These are phyloP conservation scores for Cnemophilus loriae DNA, from an alignment of 2,113 vertebrate genomes.

Conservation along the genomic window DNA sequence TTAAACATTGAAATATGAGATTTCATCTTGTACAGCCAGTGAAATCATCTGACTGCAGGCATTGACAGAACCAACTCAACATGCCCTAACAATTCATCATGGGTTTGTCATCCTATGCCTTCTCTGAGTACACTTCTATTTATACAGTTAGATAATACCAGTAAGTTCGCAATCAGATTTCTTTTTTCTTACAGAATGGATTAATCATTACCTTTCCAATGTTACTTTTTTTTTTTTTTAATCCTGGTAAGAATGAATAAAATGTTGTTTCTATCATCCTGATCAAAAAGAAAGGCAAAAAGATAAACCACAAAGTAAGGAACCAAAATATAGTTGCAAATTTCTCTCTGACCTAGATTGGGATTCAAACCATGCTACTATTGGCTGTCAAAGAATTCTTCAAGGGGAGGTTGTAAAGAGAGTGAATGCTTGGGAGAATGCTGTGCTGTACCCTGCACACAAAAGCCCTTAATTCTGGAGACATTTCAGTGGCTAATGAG, in stretches of 20 bases:
- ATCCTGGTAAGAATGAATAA: neutral
- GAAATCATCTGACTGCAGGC: conserved; percentile 40
- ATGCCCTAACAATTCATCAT: conserved; percentile 60
- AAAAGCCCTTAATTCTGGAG: neutral
- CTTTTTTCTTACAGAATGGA: neutral
- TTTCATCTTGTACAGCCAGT: conserved; percentile 43
- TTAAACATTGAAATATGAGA: conserved; percentile 49
- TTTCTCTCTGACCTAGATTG: conserved; percentile 50
- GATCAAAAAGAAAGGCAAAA: conserved; percentile 36
- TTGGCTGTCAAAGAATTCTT: neutral
- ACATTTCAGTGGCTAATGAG: neutral
- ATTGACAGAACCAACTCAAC: conserved; percentile 42
- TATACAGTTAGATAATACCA: conserved; percentile 43
- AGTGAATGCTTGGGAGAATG: neutral
- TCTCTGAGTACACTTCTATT: conserved; percentile 28
- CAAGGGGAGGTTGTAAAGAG: neutral
- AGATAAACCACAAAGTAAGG: conserved; percentile 17
- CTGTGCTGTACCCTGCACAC: neutral
- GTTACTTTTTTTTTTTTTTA: neutral
- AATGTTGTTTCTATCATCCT: neutral
- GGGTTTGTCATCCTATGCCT: conserved; percentile 31
- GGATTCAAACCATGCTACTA: conserved; percentile 32
- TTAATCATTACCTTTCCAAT: conserved; percentile 70
- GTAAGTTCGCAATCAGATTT: conserved; percentile 13
- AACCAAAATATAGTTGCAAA: neutral